phyloP scores from a whole-genome alignment of 2,113 vertebrate species.

The Sisor rabdophorus region DNA sequence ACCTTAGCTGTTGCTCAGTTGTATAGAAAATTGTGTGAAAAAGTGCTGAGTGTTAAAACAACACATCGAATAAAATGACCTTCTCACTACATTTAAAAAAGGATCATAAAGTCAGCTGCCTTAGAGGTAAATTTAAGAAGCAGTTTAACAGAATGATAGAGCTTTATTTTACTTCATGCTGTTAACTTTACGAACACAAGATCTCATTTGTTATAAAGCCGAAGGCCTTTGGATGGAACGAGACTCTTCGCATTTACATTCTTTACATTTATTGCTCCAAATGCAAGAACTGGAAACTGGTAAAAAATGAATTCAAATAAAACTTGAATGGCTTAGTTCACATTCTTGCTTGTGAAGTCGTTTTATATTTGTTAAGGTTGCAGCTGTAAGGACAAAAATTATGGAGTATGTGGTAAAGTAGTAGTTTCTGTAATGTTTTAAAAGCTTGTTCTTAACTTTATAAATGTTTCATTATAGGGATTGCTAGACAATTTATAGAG shows the following conservation, averaged over 20 bases:
- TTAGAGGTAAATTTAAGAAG: not conserved
- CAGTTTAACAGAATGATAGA: slow-evolving; percentile 3
- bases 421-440: not conserved
- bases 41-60: slow-evolving; percentile 2
- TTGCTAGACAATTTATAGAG: not conserved
- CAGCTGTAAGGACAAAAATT: no score
- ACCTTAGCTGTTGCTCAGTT: not conserved
- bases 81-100: not conserved
- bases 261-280: slow-evolving; percentile 1
- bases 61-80: not conserved
- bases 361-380: not conserved
- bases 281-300: slow-evolving; percentile 10
- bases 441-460: not conserved
- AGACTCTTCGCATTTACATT: no score
- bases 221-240: not conserved
- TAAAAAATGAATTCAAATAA: slow-evolving; percentile 6
- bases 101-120: slow-evolving; percentile 9
- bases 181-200: slow-evolving; percentile 23
- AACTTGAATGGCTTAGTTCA: slow-evolving; percentile 7
- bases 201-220: slow-evolving; percentile 20
- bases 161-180: slow-evolving; percentile 19
- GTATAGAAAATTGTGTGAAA: not conserved
- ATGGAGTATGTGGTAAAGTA: not conserved
- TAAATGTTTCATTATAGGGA: not conserved
- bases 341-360: not conserved